These are phyloP conservation scores for Polydrusus tereticollis DNA, from an alignment of 2,888 invertebrate species.

Conservation along the genomic window DNA sequence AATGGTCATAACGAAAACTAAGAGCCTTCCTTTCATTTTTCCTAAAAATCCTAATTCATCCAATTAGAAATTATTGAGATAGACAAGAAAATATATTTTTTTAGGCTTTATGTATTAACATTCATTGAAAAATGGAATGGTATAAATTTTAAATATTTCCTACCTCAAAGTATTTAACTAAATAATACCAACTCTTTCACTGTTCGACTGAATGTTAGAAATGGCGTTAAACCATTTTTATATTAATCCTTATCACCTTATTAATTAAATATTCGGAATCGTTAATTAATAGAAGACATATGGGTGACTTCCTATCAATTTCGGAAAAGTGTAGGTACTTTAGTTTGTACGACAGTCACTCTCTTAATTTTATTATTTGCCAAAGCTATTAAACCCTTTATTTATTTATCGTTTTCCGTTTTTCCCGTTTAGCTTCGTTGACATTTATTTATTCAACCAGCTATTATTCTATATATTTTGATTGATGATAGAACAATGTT, in stretches of 20 bases:
- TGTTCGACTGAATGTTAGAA: conserved; percentile 22
- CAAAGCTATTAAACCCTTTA: conserved; percentile 27
- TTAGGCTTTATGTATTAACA: no score
- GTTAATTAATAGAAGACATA: conserved; percentile 43
- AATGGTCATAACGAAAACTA: conserved; percentile 22
- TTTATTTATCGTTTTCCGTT: conserved; percentile 30
- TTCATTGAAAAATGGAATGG: no score
- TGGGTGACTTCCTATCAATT: conserved; percentile 34
- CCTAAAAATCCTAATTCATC: neutral
- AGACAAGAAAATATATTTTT: no score
- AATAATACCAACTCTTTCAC: conserved; percentile 2
- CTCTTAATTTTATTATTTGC: conserved; percentile 41
- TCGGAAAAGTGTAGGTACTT: conserved; percentile 8
- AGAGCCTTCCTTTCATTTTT: conserved; percentile 32
- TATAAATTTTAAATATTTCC: no score
- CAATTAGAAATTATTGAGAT: no score
- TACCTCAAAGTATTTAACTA: neutral
- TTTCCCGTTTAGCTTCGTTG: conserved; percentile 11
- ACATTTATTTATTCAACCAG: conserved; percentile 30
- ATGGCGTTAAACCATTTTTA: conserved; percentile 30
- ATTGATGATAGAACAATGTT: conserved; percentile 34
- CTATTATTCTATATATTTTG: conserved; percentile 22
- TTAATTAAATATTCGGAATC: conserved; percentile 30
- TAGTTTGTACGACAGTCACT: conserved; percentile 1
- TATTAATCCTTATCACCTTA: conserved; percentile 38